A percentile compares a stretch with the other conserved stretches of the same genome.
Evolutionary conservation across 2,113 vertebrate genomes (phyloP).

Genomic region (Puffinus mauretanicus): DNA sequence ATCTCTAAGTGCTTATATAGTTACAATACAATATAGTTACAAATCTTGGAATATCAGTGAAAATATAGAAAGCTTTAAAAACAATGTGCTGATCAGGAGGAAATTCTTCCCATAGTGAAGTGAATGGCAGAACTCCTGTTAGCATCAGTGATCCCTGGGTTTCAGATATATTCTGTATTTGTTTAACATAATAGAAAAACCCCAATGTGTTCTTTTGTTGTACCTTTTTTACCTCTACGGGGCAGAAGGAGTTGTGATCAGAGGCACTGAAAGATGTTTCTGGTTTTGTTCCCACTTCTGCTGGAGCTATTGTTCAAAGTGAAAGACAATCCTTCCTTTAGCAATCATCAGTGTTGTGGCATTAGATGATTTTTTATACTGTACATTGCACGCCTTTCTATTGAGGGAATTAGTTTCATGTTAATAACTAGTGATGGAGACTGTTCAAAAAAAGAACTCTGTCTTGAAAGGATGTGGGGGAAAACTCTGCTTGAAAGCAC

Average conservation of each 20-base stretch:
- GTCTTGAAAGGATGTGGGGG: not conserved
- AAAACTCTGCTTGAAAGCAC: not conserved
- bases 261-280: not conserved
- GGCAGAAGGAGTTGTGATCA: not conserved
- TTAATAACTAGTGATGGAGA: not conserved
- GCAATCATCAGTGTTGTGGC: not conserved
- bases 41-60: not conserved
- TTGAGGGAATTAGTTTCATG: not conserved
- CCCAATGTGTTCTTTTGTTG: not conserved
- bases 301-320: not conserved
- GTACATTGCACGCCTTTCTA: not conserved
- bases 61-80: not conserved
- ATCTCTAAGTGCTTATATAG: not conserved
- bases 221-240: not conserved
- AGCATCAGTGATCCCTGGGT: not conserved
- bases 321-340: not conserved
- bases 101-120: not conserved
- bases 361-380: not conserved
- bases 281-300: not conserved
- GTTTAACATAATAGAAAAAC: not conserved
- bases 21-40: not conserved
- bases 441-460: not conserved
- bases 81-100: not conserved
- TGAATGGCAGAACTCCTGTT: not conserved
- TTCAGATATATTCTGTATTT: not conserved